These are phyloP conservation scores for Scaptodrosophila lebanonensis DNA, from an alignment of 1,140 invertebrate species.

Conservation along the genomic window DNA sequence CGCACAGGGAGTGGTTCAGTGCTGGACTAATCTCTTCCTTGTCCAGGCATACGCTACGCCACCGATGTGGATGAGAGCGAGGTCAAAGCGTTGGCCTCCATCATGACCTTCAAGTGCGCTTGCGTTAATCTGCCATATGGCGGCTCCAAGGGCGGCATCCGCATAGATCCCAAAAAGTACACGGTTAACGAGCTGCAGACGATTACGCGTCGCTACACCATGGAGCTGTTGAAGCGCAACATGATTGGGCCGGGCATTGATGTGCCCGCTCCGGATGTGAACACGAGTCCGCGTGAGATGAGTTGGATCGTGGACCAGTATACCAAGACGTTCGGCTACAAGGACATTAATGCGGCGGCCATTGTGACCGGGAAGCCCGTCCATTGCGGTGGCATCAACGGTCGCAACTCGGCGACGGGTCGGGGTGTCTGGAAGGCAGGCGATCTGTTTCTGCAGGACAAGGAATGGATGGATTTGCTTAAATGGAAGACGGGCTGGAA, in stretches of 20 bases:
- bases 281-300: constrained; percentile 89
- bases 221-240: constrained; percentile 92
- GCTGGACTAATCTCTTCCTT: not conserved
- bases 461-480: constrained; percentile 87
- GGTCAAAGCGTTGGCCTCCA: constrained; percentile 89
- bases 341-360: constrained; percentile 89
- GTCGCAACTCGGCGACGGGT: constrained; percentile 91
- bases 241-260: constrained; percentile 91
- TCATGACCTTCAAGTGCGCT: constrained; percentile 91
- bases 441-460: constrained; percentile 87
- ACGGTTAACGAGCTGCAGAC: constrained; percentile 88
- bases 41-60: constrained; percentile 86
- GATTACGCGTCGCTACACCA: constrained; percentile 89
- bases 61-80: constrained; percentile 85
- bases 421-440: constrained; percentile 90
- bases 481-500: constrained; percentile 83
- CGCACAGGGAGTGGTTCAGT: not conserved
- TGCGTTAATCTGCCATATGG: constrained; percentile 89
- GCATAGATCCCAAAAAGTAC: constrained; percentile 89
- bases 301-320: constrained; percentile 92
- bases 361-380: constrained; percentile 94
- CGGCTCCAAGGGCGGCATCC: constrained; percentile 92
- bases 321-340: constrained; percentile 85
- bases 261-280: constrained; percentile 91
- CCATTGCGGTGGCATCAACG: constrained; percentile 85